Base-by-base conservation (phyloP, 2,797 vertebrate genomes). In the Sternarchorhynchus goeldii region DNA sequence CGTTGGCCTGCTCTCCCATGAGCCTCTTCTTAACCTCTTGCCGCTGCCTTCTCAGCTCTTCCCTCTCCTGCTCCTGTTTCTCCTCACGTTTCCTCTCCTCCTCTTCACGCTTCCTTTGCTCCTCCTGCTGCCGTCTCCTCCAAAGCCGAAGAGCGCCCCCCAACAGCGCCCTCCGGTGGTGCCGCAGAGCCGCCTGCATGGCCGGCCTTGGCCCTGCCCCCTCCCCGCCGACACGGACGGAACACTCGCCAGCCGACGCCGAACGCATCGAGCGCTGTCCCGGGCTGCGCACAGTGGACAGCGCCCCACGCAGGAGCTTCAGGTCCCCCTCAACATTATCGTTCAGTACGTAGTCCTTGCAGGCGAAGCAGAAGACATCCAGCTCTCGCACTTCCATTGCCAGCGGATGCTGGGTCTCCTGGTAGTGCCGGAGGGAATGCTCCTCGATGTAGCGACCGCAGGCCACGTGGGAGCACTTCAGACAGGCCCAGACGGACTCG, bases 401-500 rank as follows among this genome's bases (percentile, higher is more conserved):
- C 86, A 99, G 79, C 0, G 97, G 95, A 89, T 99, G 98, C 45
- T 92, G 91, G 0, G 91, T 96, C 88, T 96, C 94, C 87, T 95
- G 91, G 84, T 96, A 99, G 93, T 99, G 98, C 88, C 93, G 91
- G 80, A 95, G 94, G 0, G 96, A 95, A 88, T 99, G 98, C 87
- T 99, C 95, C 81, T 97, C 96, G 60, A 99, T 95, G 91, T 98
- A 99, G 76, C 91, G 94, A 65, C 98, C 98, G 53, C 98, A 99
- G 41, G 98, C 95, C 80, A 99, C 98, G 32, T 99, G 96, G 0
- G 98, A 95, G 91, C 98, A 99, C 91, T 99, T 99, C 83, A 99
- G 95, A 85, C 98, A 99, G 80, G 98, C 98, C 98, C 98, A 99
- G 87, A 96, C 91, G 0, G 98, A 99, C 86, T 99, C 98, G 0